Conservation (phyloP, 2,888 invertebrate species). For the Rhopalosiphum nymphaeae region DNA sequence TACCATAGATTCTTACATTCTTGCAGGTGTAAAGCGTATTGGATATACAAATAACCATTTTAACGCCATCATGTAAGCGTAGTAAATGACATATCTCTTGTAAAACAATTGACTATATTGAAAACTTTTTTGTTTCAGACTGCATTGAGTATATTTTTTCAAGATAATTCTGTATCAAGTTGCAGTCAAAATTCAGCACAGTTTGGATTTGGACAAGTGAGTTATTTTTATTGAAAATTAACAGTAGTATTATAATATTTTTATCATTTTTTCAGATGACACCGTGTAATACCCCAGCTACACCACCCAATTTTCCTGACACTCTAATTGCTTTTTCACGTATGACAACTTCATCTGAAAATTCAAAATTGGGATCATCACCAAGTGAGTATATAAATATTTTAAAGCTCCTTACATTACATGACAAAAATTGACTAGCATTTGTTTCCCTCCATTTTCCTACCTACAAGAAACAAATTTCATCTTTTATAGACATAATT, state of each 20-base stretch:
- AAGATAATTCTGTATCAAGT: slow-evolving; percentile 88
- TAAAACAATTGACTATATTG: not conserved
- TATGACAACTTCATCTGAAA: slow-evolving; percentile 77
- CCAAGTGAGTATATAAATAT: slow-evolving; percentile 61
- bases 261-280: slow-evolving; percentile 77
- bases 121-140: slow-evolving; percentile 77
- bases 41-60: not conserved
- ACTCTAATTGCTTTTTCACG: slow-evolving; percentile 89
- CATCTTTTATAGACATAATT: not conserved
- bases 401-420: not conserved
- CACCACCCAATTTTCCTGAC: slow-evolving; percentile 94
- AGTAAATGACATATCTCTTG: not conserved
- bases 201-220: slow-evolving; percentile 87
- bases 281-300: slow-evolving; percentile 94
- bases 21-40: not conserved
- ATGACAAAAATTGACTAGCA: not conserved
- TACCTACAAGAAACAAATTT: not conserved
- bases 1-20: not conserved
- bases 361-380: slow-evolving; percentile 67
- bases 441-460: not conserved
- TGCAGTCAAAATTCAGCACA: slow-evolving; percentile 76
- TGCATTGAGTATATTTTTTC: slow-evolving; percentile 94
- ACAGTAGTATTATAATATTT: not conserved
- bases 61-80: not conserved
- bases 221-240: slow-evolving; percentile 67